These are phyloP conservation scores for Mormyrus iriodes DNA, from an alignment of 2,113 vertebrate species.

Conservation along the genomic window DNA sequence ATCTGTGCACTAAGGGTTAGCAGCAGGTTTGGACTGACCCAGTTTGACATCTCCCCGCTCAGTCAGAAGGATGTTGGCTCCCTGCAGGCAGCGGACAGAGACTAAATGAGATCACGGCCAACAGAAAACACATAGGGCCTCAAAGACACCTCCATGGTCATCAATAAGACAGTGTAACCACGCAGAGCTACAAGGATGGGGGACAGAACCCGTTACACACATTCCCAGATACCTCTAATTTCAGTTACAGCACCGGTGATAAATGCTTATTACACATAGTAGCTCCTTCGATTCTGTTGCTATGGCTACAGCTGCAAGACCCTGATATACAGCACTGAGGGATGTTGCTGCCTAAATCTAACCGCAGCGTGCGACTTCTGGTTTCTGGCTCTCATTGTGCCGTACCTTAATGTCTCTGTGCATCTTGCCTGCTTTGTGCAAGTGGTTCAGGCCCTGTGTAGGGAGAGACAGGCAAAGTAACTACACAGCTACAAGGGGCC, in stretches of 20 bases:
- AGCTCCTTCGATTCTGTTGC: neutral
- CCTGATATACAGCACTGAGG: neutral
- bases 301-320: neutral
- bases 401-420: slow-evolving; percentile 26
- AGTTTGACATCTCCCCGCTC: slow-evolving; percentile 43
- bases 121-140: neutral
- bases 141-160: neutral
- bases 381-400: neutral
- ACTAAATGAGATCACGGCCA: slow-evolving; percentile 31
- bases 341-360: neutral
- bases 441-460: slow-evolving; percentile 14
- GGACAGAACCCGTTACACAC: neutral
- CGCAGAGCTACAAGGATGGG: neutral
- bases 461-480: neutral
- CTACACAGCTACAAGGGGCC: neutral
- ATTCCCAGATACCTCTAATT: neutral
- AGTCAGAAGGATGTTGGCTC: slow-evolving; percentile 46
- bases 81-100: slow-evolving; percentile 31
- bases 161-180: neutral
- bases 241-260: neutral
- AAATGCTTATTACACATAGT: neutral
- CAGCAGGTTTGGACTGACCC: slow-evolving; percentile 43
- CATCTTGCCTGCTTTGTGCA: slow-evolving; percentile 19
- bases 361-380: neutral
- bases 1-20: neutral